Conservation (phyloP, 2,888 invertebrate genomes). For the Acanthosoma haemorrhoidale region DNA sequence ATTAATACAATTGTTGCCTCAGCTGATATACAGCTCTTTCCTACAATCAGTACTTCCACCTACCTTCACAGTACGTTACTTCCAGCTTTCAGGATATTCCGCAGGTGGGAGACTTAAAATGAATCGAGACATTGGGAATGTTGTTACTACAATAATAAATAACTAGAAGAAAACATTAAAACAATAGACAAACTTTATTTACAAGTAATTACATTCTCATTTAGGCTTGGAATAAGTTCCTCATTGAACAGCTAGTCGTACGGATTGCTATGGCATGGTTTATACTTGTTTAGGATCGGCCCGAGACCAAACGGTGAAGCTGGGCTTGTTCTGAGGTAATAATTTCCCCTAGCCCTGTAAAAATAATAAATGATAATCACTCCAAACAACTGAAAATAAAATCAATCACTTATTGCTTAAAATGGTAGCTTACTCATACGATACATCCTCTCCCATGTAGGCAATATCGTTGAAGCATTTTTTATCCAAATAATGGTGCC, state of each 20-base stretch:
- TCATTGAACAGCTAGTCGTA: not conserved
- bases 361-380: slow-evolving; percentile 38
- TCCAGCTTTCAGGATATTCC: no score
- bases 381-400: not conserved
- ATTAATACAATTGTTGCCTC: no score
- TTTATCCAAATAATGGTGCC: slow-evolving; percentile 35
- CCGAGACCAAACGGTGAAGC: slow-evolving; percentile 54
- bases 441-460: slow-evolving; percentile 25
- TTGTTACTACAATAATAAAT: no score
- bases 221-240: not conserved
- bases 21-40: no score
- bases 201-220: not conserved
- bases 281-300: not conserved
- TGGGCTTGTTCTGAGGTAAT: slow-evolving; percentile 61
- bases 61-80: no score
- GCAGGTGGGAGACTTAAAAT: no score
- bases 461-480: slow-evolving; percentile 34
- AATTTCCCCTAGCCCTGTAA: slow-evolving; percentile 59
- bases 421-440: not conserved
- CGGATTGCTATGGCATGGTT: not conserved
- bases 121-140: no score
- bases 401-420: slow-evolving; percentile 29
- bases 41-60: no score
- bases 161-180: no score
- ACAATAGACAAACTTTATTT: not conserved